Evolutionary conservation across 2,113 vertebrate genomes (phyloP).

Genomic region (Emydura subglobosa): DNA sequence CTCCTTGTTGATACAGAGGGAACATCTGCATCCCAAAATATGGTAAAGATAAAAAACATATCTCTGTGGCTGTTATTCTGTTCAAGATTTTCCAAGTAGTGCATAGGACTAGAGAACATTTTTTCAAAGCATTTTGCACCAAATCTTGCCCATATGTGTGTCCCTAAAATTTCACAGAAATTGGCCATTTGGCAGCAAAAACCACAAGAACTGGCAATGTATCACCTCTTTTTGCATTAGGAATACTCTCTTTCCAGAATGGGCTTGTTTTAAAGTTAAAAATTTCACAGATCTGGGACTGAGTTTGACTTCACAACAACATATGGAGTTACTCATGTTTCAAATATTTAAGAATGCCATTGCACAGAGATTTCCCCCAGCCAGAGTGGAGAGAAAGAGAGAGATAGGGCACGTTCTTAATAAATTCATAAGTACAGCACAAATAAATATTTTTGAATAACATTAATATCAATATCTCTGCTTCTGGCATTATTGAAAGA

Average conservation of each 20-base stretch:
- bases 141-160: background rate
- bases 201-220: fast-evolving
- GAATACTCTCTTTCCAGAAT: fast-evolving
- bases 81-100: background rate
- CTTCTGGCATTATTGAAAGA: background rate
- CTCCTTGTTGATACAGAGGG: background rate
- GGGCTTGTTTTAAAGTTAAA: background rate
- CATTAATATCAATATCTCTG: background rate
- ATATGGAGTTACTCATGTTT: background rate
- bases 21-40: background rate
- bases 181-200: fast-evolving
- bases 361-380: background rate
- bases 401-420: background rate
- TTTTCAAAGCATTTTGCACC: background rate
- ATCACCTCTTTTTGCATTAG: background rate
- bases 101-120: background rate
- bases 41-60: background rate
- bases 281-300: background rate
- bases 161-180: background rate
- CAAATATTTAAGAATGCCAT: background rate
- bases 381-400: background rate
- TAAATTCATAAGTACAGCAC: background rate
- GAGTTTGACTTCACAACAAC: background rate
- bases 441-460: background rate
- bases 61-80: background rate